Percentiles rank a stretch among this genome's conserved stretches.
phyloP scores from a whole-genome alignment of 1,140 invertebrate genomes.

The Caenorhabditis latens region DNA sequence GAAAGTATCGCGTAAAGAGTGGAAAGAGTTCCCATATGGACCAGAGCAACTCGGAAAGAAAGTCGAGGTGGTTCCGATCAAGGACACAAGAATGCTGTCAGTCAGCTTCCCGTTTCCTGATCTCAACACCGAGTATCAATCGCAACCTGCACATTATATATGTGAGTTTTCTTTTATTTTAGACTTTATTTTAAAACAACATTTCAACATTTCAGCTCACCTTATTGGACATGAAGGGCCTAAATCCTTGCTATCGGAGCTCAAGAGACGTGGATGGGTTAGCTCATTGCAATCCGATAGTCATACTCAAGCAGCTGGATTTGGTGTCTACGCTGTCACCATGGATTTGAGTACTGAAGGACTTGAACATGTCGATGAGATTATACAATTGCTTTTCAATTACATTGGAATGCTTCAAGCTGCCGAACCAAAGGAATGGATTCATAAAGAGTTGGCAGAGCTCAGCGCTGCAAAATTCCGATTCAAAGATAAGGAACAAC shows the following conservation, averaged over 20 bases:
- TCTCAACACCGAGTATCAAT: conserved; percentile 85
- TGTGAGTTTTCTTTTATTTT: conserved; percentile 52
- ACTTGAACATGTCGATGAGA: conserved; percentile 85
- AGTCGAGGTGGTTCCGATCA: conserved; percentile 86
- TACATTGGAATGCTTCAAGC: conserved; percentile 88
- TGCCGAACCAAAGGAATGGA: conserved; percentile 86
- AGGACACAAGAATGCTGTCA: conserved; percentile 89
- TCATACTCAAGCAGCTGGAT: conserved; percentile 85
- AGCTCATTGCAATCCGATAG: conserved; percentile 87
- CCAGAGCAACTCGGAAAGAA: conserved; percentile 67
- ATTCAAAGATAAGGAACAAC: conserved; percentile 90
- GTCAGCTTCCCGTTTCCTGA: conserved; percentile 92
- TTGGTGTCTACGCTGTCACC: conserved; percentile 88
- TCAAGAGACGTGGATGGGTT: conserved; percentile 90
- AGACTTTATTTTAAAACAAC: background rate
- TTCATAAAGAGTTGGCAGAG: conserved; percentile 89
- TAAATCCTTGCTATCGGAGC: conserved; percentile 89
- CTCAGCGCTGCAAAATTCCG: conserved; percentile 87
- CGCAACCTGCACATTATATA: conserved; percentile 90
- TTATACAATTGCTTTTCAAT: conserved; percentile 84
- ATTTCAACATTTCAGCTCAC: conserved; percentile 81
- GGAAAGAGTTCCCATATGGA: conserved; percentile 51
- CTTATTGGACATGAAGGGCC: conserved; percentile 93
- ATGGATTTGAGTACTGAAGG: conserved; percentile 92
- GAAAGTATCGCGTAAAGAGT: conserved; percentile 63